Conservation (phyloP, 2,888 invertebrate genomes). For the Coenonympha glycerion region DNA sequence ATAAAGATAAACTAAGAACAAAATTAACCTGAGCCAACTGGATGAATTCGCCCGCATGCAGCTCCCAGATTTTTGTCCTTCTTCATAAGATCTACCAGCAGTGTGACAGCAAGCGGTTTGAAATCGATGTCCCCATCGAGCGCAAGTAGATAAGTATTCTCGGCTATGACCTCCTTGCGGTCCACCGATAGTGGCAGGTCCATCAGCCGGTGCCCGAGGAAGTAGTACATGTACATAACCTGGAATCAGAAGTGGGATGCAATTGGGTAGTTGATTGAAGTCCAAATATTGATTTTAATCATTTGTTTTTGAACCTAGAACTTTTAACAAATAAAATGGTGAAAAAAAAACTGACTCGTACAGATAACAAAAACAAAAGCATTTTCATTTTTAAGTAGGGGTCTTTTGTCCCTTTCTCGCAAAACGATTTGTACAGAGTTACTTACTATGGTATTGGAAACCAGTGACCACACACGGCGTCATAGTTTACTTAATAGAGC, state of each 20-base stretch:
- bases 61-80: constrained; percentile 87
- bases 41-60: constrained; percentile 93
- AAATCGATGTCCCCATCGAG: constrained; percentile 94
- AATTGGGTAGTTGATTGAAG: too few relatives aligned
- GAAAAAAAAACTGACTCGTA: too few relatives aligned
- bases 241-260: constrained; percentile 33
- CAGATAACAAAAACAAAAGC: too few relatives aligned
- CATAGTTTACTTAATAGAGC: too few relatives aligned
- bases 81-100: constrained; percentile 90
- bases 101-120: constrained; percentile 84
- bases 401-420: too few relatives aligned
- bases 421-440: too few relatives aligned
- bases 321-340: too few relatives aligned
- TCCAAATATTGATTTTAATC: too few relatives aligned
- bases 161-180: constrained; percentile 80
- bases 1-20: background rate
- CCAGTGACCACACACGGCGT: too few relatives aligned
- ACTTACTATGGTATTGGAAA: too few relatives aligned
- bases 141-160: constrained; percentile 89
- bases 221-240: constrained; percentile 96
- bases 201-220: constrained; percentile 87
- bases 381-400: too few relatives aligned
- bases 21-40: constrained; percentile 80
- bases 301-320: too few relatives aligned
- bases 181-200: constrained; percentile 77